phyloP scores from a whole-genome alignment of 1,140 invertebrate genomes.

The Streblospio benedicti region DNA sequence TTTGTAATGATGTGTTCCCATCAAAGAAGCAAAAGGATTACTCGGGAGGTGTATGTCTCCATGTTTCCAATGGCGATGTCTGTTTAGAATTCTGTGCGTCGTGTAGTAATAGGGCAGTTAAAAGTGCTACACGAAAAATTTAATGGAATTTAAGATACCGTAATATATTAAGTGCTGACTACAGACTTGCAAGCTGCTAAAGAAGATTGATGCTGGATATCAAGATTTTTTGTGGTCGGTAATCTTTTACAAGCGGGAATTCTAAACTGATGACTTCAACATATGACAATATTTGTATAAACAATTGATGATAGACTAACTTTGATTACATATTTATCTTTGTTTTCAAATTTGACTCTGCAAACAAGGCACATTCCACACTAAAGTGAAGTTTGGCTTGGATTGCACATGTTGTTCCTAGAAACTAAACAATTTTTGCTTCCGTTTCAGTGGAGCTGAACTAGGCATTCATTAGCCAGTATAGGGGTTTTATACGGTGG shows the following conservation, averaged over 20 bases:
- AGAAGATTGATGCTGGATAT: too few species aligned
- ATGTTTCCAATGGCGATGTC: constrained; percentile 21
- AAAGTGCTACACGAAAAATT: not conserved
- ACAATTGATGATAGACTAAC: not conserved
- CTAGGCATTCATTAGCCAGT: not conserved
- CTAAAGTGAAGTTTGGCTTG: not conserved
- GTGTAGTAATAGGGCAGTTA: constrained; percentile 11
- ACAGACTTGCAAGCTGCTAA: not conserved
- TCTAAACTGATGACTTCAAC: not conserved
- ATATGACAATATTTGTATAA: not conserved
- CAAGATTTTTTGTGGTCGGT: not conserved
- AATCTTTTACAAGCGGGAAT: not conserved
- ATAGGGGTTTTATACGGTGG: not conserved
- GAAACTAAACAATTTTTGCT: constrained; percentile 3
- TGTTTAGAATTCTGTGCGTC: constrained; percentile 23
- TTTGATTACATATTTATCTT: not conserved
- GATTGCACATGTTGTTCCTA: not conserved
- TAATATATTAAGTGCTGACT: not conserved
- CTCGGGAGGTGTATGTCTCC: constrained; percentile 20
- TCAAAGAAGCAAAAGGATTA: not conserved
- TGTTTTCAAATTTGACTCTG: not conserved
- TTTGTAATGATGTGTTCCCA: not conserved
- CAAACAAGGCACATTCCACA: not conserved
- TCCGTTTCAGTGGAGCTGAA: not conserved
- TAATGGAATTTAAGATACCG: not conserved